These are phyloP conservation scores for Pseudococcus jackbeardsleyi DNA, from an alignment of 2,888 invertebrate genomes.

Conservation along the genomic window DNA sequence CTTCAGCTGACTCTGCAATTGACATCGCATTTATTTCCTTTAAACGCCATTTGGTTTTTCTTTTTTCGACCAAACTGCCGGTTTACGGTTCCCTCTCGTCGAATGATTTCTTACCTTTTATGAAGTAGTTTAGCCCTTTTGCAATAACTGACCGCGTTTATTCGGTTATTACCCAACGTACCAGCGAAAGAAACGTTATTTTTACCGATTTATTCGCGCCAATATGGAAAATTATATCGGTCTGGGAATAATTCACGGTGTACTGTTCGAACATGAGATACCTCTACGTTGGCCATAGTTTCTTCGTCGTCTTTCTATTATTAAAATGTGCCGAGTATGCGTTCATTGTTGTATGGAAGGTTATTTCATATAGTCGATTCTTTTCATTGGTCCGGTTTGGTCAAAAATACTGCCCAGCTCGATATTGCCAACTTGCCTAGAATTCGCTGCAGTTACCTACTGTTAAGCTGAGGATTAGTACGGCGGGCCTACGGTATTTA, in stretches of 20 bases:
- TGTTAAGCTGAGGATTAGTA: slow-evolving; percentile 8
- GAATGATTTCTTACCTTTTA: slow-evolving; percentile 62
- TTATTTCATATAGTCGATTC: neutral
- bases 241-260: slow-evolving; percentile 11
- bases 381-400: neutral
- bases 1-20: slow-evolving; percentile 63
- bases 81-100: slow-evolving; percentile 14
- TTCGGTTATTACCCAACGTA: slow-evolving; percentile 45
- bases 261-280: neutral
- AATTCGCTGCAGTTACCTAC: slow-evolving; percentile 4
- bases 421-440: neutral
- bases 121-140: slow-evolving; percentile 47
- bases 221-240: slow-evolving; percentile 53
- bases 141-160: slow-evolving; percentile 58
- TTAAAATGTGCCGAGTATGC: slow-evolving; percentile 37
- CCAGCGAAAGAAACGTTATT: slow-evolving; percentile 47
- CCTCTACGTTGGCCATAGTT: neutral
- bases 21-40: slow-evolving; percentile 63
- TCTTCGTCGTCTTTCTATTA: neutral
- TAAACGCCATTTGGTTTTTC: slow-evolving; percentile 60
- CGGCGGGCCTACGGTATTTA: neutral
- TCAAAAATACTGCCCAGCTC: neutral
- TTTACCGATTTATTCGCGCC: slow-evolving; percentile 45
- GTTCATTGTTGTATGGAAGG: neutral
- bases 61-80: slow-evolving; percentile 56